Base-by-base conservation (phyloP, 2,113 vertebrate genomes). In the Labeo rohita region DNA sequence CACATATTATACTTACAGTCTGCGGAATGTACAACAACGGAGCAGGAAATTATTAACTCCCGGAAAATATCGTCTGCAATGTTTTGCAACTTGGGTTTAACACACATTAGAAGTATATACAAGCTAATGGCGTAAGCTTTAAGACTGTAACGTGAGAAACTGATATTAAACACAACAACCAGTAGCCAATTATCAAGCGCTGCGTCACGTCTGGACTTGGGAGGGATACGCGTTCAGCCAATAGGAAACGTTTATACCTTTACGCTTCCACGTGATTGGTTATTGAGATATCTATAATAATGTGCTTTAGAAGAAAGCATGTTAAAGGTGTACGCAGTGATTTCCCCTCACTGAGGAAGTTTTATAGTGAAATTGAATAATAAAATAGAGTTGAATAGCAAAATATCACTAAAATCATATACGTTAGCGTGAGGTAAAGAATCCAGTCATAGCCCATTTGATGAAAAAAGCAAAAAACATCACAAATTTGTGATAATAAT, bases 121-220 rank as follows among this genome's bases (percentile, higher is more conserved):
- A 28, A 49, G 83, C 21, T 80, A 16, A 70, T 68, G 59, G 36
- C 61, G 83, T 45, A 28, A 80, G n/a, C 12, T 39, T 36, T 36
- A 39, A 16, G 52, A 79, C 83, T 78, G 85, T 85, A 89, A 80
- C 54, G 49, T 66, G 86, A 89, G 87, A 85, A 11, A 39, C 52
- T 43, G 39, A 50, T 23, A 28, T 84, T 61, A 56, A 78, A 28
- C 49, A 77, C 34, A 75, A 10, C n/a, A 83, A 52, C 2, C 49
- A 56, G 70, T 68, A 68, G 23, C 88, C 88, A 87, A 87, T 89
- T 86, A 70, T 2, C 47, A 36, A 49, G 15, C 18, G 54, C 34
- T 39, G 72, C 78, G 73, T 74, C 6, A 43, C 15, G 70, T n/a
- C 74, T 68, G 1, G 49, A 10, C 9, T 0, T 16, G 36, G 61